Evolutionary conservation across 2,797 vertebrate species (phyloP), one percentile per base, ranked within the genome.

Genomic region (Danio albolineatus): DNA sequence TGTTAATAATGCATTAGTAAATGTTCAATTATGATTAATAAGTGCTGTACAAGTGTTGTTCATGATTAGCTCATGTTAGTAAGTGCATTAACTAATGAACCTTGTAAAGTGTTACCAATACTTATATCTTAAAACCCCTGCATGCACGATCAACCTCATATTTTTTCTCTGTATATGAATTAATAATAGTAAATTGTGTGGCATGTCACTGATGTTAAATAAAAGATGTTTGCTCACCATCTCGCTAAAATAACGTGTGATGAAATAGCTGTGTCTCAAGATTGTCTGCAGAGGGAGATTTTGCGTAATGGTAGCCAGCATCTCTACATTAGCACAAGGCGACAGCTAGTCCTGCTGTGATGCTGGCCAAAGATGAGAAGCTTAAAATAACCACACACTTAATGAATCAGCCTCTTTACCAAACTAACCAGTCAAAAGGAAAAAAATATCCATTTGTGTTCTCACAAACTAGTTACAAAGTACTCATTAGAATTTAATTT

Each of bases 331-430:
- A 62, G 46, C 46, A 38, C 46, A 75, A 36, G 73, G 36, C 19
- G 14, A 36, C 54, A 46, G 19, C 71, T 73, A 73, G 19, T 48
- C 46, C 73, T 53, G 59, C 73, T 75, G 73, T 62, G 59, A 75
- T 13, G 57, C 46, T 75, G 59, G 57, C 73, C 44, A 39, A 39
- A 5, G n/a, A 14, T 9, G 10, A 62, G 36, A 10, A 41, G 21
- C 72, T 75, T 74, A 61, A 61, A 74, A 74, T 74, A 74, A 48
- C 56, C 4, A 12, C 43, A 46, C 17, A 49, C 43, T 44, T 41
- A 44, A 71, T 9, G 4, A 48, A 73, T 71, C 19, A 49, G n/a
- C 19, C 8, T 54, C 49, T 49, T 71, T 49, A 48, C 10, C 17
- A 65, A 65, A n/a, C 65, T 65, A 44, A 65, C 41, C 62, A 65